Evolutionary conservation across 2,797 vertebrate genomes (phyloP).

Genomic region (Sebastes itinus): DNA sequence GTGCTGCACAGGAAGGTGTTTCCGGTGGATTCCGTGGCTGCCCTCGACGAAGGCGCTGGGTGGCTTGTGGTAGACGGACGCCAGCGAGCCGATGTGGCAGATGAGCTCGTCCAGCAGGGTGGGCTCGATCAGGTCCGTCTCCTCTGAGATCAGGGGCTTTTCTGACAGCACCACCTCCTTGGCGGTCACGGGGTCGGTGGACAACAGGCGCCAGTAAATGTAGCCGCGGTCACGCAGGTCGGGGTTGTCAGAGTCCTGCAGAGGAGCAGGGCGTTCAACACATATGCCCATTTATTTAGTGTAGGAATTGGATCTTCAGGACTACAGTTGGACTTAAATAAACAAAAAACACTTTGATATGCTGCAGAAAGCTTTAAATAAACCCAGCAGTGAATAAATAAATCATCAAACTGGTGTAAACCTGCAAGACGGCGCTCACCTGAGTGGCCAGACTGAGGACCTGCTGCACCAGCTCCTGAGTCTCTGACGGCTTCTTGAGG

Average conservation of each 20-base stretch:
- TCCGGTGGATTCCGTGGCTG: slow-evolving; percentile 96
- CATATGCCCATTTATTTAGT: fast-evolving
- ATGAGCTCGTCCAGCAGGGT: slow-evolving; percentile 95
- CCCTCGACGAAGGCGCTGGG: slow-evolving; percentile 98
- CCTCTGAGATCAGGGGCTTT: slow-evolving; percentile 96
- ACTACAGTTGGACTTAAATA: neutral
- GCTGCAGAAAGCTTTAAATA: too few species aligned
- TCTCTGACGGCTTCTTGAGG: slow-evolving; percentile 97
- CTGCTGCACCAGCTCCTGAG: slow-evolving; percentile 97
- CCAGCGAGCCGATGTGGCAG: slow-evolving; percentile 96
- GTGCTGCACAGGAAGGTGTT: slow-evolving; percentile 96
- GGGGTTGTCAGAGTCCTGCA: slow-evolving; percentile 97
- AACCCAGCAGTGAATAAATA: neutral
- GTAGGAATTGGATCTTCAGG: neutral
- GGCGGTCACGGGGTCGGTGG: slow-evolving; percentile 96
- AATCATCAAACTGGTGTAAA: neutral
- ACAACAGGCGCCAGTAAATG: slow-evolving; percentile 98
- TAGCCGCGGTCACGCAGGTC: slow-evolving; percentile 97
- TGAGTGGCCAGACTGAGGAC: slow-evolving; percentile 97
- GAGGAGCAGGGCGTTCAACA: neutral
- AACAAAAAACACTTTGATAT: too few species aligned
- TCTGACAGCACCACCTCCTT: slow-evolving; percentile 98
- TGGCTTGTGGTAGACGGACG: slow-evolving; percentile 97
- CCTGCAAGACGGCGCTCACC: slow-evolving; percentile 70
- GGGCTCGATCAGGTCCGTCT: slow-evolving; percentile 96